Evolutionary conservation across 2,797 vertebrate species (phyloP).

Genomic region (Spinus pinus): DNA sequence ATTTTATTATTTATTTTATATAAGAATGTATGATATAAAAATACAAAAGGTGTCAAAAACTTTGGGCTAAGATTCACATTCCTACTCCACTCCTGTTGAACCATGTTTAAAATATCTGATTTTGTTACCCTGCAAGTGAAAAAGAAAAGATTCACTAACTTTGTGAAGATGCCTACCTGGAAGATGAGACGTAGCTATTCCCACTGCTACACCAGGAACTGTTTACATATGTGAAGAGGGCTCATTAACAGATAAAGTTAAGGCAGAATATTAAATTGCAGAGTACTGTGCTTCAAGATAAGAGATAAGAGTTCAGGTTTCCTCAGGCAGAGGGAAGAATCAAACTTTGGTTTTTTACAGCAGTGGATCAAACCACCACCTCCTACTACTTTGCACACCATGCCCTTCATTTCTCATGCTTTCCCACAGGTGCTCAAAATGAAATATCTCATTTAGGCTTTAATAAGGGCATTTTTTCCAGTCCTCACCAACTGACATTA

Average conservation of each 20-base stretch:
- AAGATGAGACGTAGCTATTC: background rate
- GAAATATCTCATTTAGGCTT: background rate
- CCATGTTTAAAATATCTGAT: background rate
- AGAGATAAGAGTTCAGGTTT: conserved; percentile 21
- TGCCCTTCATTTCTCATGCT: background rate
- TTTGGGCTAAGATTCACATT: background rate
- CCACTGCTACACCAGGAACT: background rate
- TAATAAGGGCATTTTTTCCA: background rate
- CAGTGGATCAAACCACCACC: background rate
- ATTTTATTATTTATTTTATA: background rate
- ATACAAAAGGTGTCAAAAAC: background rate
- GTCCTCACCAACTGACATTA: background rate
- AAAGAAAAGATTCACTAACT: background rate
- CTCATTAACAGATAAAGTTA: background rate
- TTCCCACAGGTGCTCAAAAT: conserved; percentile 38
- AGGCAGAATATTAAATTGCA: background rate
- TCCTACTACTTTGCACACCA: conserved; percentile 1
- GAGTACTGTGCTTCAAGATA: background rate
- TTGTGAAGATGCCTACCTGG: background rate
- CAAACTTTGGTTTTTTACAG: background rate
- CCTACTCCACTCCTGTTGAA: background rate
- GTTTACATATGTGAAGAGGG: background rate
- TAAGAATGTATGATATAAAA: background rate
- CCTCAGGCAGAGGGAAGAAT: conserved; percentile 14
- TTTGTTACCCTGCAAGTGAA: background rate